Conservation (phyloP, 2,888 invertebrate species). For the Drosophila engyochracea region DNA sequence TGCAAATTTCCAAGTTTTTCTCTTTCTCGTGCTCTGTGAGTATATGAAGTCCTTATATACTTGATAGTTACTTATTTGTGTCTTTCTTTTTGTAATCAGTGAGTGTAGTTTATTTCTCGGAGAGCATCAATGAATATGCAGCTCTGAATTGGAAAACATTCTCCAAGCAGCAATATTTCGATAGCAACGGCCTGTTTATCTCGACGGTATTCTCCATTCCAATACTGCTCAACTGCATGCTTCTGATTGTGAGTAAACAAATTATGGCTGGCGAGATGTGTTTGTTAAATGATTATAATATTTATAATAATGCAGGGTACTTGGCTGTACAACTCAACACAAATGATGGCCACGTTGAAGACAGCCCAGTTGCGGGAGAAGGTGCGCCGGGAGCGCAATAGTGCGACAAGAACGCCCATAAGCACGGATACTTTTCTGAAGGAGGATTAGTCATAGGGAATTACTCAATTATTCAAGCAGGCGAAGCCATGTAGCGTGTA, state of each 20-base stretch:
- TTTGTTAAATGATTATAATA: neutral
- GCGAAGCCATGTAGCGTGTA: conserved; percentile 8
- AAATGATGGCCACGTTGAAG: conserved; percentile 94
- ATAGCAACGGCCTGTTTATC: conserved; percentile 96
- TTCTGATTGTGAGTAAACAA: conserved; percentile 93
- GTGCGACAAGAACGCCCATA: neutral
- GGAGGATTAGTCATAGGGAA: conserved; percentile 42
- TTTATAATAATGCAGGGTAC: conserved; percentile 88
- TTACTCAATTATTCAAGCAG: conserved; percentile 4
- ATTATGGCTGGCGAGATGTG: conserved; percentile 3
- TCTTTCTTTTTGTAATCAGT: conserved; percentile 87
- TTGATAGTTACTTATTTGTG: conserved; percentile 1
- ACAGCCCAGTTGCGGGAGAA: conserved; percentile 91
- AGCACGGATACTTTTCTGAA: conserved; percentile 17
- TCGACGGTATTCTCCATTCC: conserved; percentile 97
- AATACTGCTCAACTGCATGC: conserved; percentile 95
- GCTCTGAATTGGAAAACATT: conserved; percentile 95
- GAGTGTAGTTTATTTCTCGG: conserved; percentile 94
- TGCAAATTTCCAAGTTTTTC: conserved; percentile 93
- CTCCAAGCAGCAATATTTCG: conserved; percentile 96
- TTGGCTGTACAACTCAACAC: conserved; percentile 95
- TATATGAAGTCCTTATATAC: conserved; percentile 64
- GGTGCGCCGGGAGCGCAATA: conserved; percentile 86
- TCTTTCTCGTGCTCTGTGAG: conserved; percentile 93
- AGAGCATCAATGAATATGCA: conserved; percentile 95